Evolutionary conservation across 2,797 vertebrate species (phyloP).

Genomic region (Amniataba percoides): DNA sequence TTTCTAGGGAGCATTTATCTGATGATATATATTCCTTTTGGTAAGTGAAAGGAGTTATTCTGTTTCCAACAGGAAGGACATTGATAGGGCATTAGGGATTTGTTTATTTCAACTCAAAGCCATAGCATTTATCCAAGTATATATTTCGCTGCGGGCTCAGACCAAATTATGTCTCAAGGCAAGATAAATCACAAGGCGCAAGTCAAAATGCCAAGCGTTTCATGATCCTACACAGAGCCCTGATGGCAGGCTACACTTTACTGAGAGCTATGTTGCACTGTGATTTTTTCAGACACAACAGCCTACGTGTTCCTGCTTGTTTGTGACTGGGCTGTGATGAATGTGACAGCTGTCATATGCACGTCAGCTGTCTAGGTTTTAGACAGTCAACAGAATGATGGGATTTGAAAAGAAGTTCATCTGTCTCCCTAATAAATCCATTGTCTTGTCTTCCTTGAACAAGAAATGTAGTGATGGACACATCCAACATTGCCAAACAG

Average conservation of each 20-base stretch:
- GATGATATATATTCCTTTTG: conserved; percentile 86
- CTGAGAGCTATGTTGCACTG: conserved; percentile 66
- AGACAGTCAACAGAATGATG: conserved; percentile 78
- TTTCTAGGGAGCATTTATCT: conserved; percentile 85
- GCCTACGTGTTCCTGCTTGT: conserved; percentile 69
- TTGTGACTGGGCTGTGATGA: conserved; percentile 78
- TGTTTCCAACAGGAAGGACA: conserved; percentile 85
- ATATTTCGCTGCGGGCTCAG: conserved; percentile 79
- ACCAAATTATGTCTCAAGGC: conserved; percentile 83
- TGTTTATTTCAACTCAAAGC: conserved; percentile 86
- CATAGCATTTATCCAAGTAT: conserved; percentile 81
- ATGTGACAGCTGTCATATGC: conserved; percentile 84
- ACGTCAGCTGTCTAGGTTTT: conserved; percentile 80
- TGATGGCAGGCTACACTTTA: conserved; percentile 72
- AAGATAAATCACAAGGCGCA: conserved; percentile 82
- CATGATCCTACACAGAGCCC: conserved; percentile 77
- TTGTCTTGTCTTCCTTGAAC: conserved; percentile 82
- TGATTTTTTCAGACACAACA: conserved; percentile 73
- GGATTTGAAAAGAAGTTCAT: conserved; percentile 84
- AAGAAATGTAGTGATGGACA: conserved; percentile 77
- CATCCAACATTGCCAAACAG: conserved; percentile 76
- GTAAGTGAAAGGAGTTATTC: conserved; percentile 84
- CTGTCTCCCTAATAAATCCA: conserved; percentile 84
- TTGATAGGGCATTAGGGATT: conserved; percentile 87
- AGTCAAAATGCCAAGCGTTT: conserved; percentile 80